A percentile compares a stretch with the other conserved stretches of the same genome.
Evolutionary conservation across 2,888 invertebrate genomes (phyloP).

Genomic region (Caenorhabditis sinica): DNA sequence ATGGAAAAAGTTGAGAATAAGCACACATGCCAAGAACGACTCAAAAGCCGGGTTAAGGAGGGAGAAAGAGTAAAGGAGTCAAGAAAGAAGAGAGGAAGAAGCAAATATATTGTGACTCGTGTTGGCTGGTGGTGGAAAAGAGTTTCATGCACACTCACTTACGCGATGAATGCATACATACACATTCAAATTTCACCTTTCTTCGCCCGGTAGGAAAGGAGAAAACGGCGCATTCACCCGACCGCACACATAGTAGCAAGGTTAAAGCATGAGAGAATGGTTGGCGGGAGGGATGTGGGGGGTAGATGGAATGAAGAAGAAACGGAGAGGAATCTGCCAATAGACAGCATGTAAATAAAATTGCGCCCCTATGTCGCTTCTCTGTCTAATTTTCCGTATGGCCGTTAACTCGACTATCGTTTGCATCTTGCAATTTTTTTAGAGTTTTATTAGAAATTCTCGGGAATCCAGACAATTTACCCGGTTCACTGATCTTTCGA

Average conservation of each 20-base stretch:
- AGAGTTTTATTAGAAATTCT: neutral
- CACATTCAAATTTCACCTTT: conserved; percentile 31
- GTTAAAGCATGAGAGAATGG: conserved; percentile 37
- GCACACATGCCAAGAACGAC: conserved; percentile 21
- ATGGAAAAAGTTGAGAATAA: conserved; percentile 31
- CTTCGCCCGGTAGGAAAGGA: neutral
- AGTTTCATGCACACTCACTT: conserved; percentile 36
- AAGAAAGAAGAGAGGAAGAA: neutral
- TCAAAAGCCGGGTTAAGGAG: conserved; percentile 33
- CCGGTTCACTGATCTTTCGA: neutral
- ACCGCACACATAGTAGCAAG: conserved; percentile 41
- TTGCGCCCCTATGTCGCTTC: neutral
- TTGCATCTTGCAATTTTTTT: neutral
- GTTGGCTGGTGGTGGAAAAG: conserved; percentile 29
- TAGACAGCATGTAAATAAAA: conserved; percentile 45
- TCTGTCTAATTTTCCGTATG: neutral
- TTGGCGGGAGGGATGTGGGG: neutral
- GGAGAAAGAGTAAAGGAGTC: neutral
- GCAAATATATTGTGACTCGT: conserved; percentile 49
- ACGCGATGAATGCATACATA: conserved; percentile 39
- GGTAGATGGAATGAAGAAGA: conserved; percentile 19
- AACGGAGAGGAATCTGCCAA: conserved; percentile 18
- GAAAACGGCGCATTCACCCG: conserved; percentile 38
- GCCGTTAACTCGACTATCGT: conserved; percentile 17
- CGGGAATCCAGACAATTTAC: neutral